These are phyloP conservation scores for Vesta saturnalis DNA, from an alignment of 2,888 invertebrate species.

Conservation along the genomic window DNA sequence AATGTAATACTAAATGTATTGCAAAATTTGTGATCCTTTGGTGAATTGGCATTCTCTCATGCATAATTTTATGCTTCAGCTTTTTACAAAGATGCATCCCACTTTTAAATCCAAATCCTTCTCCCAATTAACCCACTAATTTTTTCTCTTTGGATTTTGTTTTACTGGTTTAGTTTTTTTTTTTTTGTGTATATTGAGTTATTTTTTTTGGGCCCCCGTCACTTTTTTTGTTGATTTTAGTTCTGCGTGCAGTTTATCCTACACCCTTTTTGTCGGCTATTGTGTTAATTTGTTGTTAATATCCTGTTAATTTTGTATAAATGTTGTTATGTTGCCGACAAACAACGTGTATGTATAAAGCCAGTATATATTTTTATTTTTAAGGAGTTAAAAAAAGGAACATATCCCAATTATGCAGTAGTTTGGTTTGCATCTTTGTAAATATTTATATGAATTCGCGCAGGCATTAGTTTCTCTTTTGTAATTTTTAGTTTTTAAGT, in stretches of 20 bases:
- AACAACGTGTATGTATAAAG: conserved; percentile 46
- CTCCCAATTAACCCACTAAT: conserved; percentile 25
- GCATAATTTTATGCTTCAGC: conserved; percentile 47
- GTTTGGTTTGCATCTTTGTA: conserved; percentile 60
- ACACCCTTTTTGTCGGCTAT: conserved; percentile 39
- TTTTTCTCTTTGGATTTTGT: conserved; percentile 53
- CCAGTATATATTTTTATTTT: conserved; percentile 42
- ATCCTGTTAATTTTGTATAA: conserved; percentile 43
- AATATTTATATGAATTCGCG: conserved; percentile 52
- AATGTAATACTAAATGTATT: neutral
- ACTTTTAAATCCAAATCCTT: conserved; percentile 18
- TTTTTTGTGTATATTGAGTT: conserved; percentile 27
- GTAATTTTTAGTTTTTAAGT: conserved; percentile 28
- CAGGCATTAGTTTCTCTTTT: conserved; percentile 33
- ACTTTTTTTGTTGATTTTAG: conserved; percentile 23
- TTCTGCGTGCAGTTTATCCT: conserved; percentile 41
- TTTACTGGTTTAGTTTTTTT: conserved; percentile 54
- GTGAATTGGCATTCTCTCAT: conserved; percentile 51
- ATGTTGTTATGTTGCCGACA: conserved; percentile 41
- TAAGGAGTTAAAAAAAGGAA: conserved; percentile 33
- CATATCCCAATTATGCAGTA: conserved; percentile 40
- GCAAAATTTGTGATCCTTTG: neutral
- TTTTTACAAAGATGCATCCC: conserved; percentile 57
- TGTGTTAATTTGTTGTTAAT: conserved; percentile 43
- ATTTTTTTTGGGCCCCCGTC: conserved; percentile 30